Percentiles rank a stretch among this genome's conserved stretches.
Evolutionary conservation across 2,113 vertebrate genomes (phyloP).

Genomic region (Scortum barcoo): DNA sequence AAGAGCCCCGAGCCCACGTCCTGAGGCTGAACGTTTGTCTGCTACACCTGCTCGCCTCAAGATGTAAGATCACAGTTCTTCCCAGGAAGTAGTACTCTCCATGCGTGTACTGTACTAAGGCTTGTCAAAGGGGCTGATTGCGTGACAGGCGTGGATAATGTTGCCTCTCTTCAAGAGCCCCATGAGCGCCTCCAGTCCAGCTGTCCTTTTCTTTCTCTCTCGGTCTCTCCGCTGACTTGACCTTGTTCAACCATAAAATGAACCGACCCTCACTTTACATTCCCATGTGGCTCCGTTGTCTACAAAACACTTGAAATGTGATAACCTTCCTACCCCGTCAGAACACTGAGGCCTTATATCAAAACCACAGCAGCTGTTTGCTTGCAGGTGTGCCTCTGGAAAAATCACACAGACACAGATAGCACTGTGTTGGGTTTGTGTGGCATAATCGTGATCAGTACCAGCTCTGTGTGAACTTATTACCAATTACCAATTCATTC

Average conservation of each 20-base stretch:
- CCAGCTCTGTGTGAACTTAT: neutral
- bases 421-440: neutral
- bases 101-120: neutral
- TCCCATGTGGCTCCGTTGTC: slow-evolving; percentile 20
- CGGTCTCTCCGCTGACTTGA: slow-evolving; percentile 9
- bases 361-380: slow-evolving; percentile 47
- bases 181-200: slow-evolving; percentile 22
- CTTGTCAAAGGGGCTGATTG: slow-evolving; percentile 13
- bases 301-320: slow-evolving; percentile 43
- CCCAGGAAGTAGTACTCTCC: neutral
- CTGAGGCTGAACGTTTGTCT: slow-evolving; percentile 65
- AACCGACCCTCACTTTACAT: neutral
- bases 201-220: slow-evolving; percentile 33
- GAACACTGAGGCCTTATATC: slow-evolving; percentile 33
- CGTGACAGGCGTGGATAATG: slow-evolving; percentile 33
- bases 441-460: neutral
- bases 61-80: slow-evolving; percentile 23
- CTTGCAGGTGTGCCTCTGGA: slow-evolving; percentile 42
- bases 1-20: slow-evolving; percentile 47
- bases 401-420: neutral
- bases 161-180: slow-evolving; percentile 27
- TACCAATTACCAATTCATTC: neutral
- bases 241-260: slow-evolving; percentile 21
- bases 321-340: slow-evolving; percentile 8
- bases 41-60: slow-evolving; percentile 64